Evolutionary conservation across 2,113 vertebrate species (phyloP), one percentile per base, ranked within the genome.

Genomic region (Rhynchopsitta pachyrhyncha): DNA sequence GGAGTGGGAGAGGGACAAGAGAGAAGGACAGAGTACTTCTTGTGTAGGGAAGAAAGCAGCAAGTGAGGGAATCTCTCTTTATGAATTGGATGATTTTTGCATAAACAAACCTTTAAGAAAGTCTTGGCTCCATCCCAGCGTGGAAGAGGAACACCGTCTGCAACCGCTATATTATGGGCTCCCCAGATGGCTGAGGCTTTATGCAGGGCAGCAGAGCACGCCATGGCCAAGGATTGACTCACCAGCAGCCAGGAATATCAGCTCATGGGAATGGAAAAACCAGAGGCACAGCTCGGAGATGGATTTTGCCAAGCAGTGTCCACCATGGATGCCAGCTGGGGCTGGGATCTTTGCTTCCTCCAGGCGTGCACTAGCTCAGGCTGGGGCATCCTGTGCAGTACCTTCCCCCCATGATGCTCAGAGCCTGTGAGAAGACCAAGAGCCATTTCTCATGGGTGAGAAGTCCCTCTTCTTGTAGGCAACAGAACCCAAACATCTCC

Each of bases 311-410:
- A 1, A 82, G 42, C 14, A 11, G 28, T 13, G 18, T 59, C 42
- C 8, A 9, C 18, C 4, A 2, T 0, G 9, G 53, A 31, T 2
- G 3, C 17, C n/a, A 80, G 37, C 28, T 0, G 0, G 35, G 8
- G 41, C 59, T 74, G 68, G 39, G 28, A 13, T 39, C 74, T 74
- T 75, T 81, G 33, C 41, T 33, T 80, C 70, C 33, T 91, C 42
- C n/a, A 35, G n/a, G 31, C 0, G 0, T n/a, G 41, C 0, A 2
- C 17, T 64, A 39, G 25, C 77, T 84, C 13, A 17, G 39, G 55
- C 82, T 37, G 24, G 22, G 35, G n/a, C 6, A 62, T 25, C 11
- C n/a, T 17, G 10, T 28, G 37, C 53, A 91, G 37, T 50, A 78
- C 57, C 69, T 90, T 77, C 47, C 10, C 52, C 46, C 25, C 2